Conservation (phyloP, 2,797 vertebrate genomes). For the Acestrorhynchus altus region DNA sequence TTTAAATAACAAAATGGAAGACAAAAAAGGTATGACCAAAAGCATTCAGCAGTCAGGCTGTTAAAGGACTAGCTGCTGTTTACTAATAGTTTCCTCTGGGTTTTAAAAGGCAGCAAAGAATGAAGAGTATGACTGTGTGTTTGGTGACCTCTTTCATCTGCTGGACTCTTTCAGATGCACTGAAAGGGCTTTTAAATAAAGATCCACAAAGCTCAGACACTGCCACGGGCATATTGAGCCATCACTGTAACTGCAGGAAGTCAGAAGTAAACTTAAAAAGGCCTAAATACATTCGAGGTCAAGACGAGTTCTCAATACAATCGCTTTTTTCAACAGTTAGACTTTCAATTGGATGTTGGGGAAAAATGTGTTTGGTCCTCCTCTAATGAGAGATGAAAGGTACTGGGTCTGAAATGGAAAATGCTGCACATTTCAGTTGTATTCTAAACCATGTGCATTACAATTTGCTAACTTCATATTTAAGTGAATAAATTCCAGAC, state of each 20-base stretch:
- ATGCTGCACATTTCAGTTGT: background rate
- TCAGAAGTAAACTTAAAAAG: slow-evolving; percentile 6
- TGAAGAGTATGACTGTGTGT: slow-evolving; percentile 19
- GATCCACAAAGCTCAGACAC: slow-evolving; percentile 42
- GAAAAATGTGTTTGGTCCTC: background rate
- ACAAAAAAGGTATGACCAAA: background rate
- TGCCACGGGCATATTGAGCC: slow-evolving; percentile 50
- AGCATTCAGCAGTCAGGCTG: slow-evolving; percentile 12
- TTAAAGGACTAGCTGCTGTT: slow-evolving; percentile 44
- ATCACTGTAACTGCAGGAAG: slow-evolving; percentile 20
- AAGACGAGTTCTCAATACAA: background rate
- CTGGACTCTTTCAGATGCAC: slow-evolving; percentile 42
- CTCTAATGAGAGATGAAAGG: too few relatives aligned
- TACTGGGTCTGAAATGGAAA: background rate
- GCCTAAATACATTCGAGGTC: background rate
- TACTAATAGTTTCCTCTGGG: slow-evolving; percentile 48
- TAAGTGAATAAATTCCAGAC: background rate
- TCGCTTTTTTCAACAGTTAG: background rate
- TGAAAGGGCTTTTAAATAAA: slow-evolving; percentile 57
- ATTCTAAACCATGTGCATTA: too few relatives aligned
- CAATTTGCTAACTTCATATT: background rate
- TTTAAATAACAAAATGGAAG: slow-evolving; percentile 36
- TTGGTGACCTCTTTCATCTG: slow-evolving; percentile 59
- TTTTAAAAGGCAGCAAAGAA: slow-evolving; percentile 41
- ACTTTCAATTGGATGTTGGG: background rate